A percentile compares a stretch with the other conserved stretches of the same genome.
Evolutionary conservation across 1,140 invertebrate genomes (phyloP).

Genomic region (Solenopsis invicta): DNA sequence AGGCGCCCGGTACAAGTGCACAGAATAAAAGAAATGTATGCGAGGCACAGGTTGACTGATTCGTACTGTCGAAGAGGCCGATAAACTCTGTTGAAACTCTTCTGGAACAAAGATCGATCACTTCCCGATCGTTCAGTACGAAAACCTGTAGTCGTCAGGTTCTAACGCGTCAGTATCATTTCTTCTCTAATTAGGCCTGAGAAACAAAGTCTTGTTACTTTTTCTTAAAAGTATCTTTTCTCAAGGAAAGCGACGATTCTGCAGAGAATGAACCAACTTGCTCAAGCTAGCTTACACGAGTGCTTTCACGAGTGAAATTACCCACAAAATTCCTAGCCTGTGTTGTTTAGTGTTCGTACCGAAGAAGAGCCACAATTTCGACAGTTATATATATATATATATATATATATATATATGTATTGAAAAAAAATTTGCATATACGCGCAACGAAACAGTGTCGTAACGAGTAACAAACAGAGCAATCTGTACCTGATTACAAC

Average conservation of each 20-base stretch:
- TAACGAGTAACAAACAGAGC: conserved; percentile 35
- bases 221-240: conserved; percentile 73
- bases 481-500: conserved; percentile 76
- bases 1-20: background rate
- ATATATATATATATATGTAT: too few species aligned
- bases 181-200: background rate
- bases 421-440: background rate
- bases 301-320: conserved; percentile 30
- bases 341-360: conserved; percentile 21
- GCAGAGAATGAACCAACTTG: conserved; percentile 36
- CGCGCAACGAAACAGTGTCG: conserved; percentile 31
- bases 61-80: background rate
- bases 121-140: background rate
- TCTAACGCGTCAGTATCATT: background rate
- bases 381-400: too few species aligned
- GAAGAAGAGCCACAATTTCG: conserved; percentile 15
- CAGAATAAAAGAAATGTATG: background rate
- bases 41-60: background rate
- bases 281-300: background rate
- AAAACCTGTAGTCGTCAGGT: background rate
- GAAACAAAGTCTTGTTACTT: conserved; percentile 12
- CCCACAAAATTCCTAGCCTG: background rate
- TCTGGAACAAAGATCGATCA: background rate
- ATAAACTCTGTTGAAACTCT: background rate
- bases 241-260: conserved; percentile 50